phyloP scores from a whole-genome alignment of 23 tunicate species.

The Diplosoma virens region DNA sequence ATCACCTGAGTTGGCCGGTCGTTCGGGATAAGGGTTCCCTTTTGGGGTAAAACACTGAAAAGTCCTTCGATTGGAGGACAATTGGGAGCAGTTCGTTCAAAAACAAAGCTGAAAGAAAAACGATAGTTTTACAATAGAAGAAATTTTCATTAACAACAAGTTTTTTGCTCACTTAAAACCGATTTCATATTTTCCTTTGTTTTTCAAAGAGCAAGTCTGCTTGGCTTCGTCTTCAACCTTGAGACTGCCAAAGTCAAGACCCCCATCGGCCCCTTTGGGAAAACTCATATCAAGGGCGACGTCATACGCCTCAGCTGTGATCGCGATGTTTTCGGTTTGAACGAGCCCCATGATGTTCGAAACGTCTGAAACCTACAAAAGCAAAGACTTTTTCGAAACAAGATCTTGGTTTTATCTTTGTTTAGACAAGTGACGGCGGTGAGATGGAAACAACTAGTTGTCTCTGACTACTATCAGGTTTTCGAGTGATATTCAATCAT shows the following conservation, averaged over 20 bases:
- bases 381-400: too few relatives aligned
- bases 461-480: too few relatives aligned
- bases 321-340: constrained; percentile 87
- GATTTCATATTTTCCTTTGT: constrained; percentile 97
- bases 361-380: constrained; percentile 69
- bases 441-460: too few relatives aligned
- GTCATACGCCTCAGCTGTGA: constrained; percentile 96
- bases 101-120: constrained; percentile 61
- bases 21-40: constrained; percentile 83
- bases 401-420: too few relatives aligned
- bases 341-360: constrained; percentile 93
- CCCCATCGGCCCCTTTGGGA: constrained; percentile 98
- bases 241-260: constrained; percentile 89
- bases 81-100: constrained; percentile 53
- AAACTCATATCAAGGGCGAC: constrained; percentile 98
- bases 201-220: constrained; percentile 91
- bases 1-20: constrained; percentile 96
- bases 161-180: constrained; percentile 61
- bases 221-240: constrained; percentile 92
- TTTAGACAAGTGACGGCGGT: too few relatives aligned
- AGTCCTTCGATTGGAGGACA: constrained; percentile 71
- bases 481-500: too few relatives aligned
- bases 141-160: too few relatives aligned
- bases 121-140: too few relatives aligned
- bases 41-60: constrained; percentile 90